phyloP scores from a whole-genome alignment of 2,113 vertebrate genomes.

The Apaloderma vittatum region DNA sequence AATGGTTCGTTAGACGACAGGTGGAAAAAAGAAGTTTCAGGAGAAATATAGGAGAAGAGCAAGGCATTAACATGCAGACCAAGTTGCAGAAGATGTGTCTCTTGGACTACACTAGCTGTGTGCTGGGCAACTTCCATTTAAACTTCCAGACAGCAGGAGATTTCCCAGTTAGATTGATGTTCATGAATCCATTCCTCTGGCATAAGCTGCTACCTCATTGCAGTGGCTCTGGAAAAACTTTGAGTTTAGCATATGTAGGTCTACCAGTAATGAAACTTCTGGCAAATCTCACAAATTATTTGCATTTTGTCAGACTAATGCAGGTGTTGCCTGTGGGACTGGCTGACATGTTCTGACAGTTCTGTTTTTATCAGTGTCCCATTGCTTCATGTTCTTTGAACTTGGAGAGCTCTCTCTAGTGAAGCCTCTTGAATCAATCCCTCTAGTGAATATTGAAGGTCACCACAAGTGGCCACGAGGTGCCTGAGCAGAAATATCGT shows the following conservation, averaged over 20 bases:
- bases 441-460: background rate
- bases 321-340: background rate
- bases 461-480: background rate
- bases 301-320: accelerated
- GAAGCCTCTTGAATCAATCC: background rate
- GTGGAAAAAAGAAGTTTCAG: background rate
- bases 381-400: background rate
- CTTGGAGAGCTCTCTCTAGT: background rate
- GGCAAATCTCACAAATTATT: background rate
- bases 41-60: background rate
- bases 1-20: background rate
- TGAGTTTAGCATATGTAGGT: background rate
- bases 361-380: background rate
- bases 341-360: background rate
- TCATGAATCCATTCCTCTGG: background rate
- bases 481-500: background rate
- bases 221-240: background rate
- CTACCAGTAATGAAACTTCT: background rate
- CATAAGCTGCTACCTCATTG: background rate
- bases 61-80: background rate
- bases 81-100: background rate
- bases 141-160: background rate
- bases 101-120: background rate
- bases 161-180: background rate
- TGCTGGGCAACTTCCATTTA: background rate